Percentiles rank a stretch among this genome's conserved stretches.
These are phyloP conservation scores for Rhamphomyia laevipes DNA, from an alignment of 2,888 invertebrate species.

Conservation along the genomic window DNA sequence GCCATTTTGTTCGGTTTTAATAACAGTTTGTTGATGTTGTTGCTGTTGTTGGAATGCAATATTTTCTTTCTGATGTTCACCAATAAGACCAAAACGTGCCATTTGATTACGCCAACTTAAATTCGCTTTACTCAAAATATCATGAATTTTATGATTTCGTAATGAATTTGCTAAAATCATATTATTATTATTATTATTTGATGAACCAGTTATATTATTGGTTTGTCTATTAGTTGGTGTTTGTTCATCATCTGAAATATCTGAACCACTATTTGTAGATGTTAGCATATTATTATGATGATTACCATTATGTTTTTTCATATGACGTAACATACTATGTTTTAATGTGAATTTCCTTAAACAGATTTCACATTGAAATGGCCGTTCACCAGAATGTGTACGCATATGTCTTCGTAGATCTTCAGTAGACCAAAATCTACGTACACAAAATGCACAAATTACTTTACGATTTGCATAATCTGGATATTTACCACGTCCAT, in stretches of 20 bases:
- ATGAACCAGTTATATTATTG: conserved; percentile 12
- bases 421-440: conserved; percentile 91
- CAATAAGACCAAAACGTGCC: conserved; percentile 15
- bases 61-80: conserved; percentile 32
- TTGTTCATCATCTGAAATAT: conserved; percentile 37
- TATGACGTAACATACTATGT: conserved; percentile 87
- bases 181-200: conserved; percentile 7
- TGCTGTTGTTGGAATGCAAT: conserved; percentile 19
- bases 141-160: conserved; percentile 30
- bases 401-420: conserved; percentile 88
- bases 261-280: conserved; percentile 30
- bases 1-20: conserved; percentile 7
- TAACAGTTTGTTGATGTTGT: conserved; percentile 13
- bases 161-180: conserved; percentile 11
- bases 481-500: conserved; percentile 67
- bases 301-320: conserved; percentile 72
- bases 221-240: conserved; percentile 13
- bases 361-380: conserved; percentile 86
- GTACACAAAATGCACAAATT: conserved; percentile 83
- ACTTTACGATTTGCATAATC: conserved; percentile 81
- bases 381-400: conserved; percentile 84
- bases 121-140: conserved; percentile 29
- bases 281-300: conserved; percentile 36
- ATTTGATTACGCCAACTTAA: conserved; percentile 26
- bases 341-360: conserved; percentile 79